Evolutionary conservation across 2,797 vertebrate species (phyloP).

Genomic region (Pitangus sulphuratus): DNA sequence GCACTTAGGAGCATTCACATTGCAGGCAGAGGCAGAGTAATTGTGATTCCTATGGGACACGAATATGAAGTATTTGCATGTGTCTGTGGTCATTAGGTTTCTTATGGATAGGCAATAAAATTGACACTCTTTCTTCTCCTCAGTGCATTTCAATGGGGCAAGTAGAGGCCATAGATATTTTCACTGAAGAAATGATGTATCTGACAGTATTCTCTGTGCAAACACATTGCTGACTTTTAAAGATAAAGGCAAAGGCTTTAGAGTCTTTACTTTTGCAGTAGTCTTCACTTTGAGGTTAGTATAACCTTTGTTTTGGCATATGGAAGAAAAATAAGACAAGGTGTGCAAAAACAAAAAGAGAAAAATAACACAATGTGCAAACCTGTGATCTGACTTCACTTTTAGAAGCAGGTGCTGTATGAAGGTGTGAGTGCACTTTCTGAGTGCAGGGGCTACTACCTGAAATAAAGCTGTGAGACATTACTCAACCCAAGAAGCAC

Average conservation of each 20-base stretch:
- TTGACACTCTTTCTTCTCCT: neutral
- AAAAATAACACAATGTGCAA: neutral
- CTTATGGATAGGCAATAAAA: neutral
- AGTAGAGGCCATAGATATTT: neutral
- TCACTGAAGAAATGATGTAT: neutral
- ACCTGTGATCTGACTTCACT: neutral
- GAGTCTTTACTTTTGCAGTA: neutral
- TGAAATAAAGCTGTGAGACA: neutral
- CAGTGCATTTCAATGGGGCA: neutral
- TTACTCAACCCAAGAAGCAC: neutral
- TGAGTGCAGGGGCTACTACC: neutral
- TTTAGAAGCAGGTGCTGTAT: neutral
- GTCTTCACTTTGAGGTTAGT: neutral
- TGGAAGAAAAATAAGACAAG: neutral
- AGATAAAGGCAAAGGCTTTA: neutral
- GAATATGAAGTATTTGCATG: neutral
- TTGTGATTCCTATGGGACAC: neutral
- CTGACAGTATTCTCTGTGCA: neutral
- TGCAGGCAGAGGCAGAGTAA: neutral
- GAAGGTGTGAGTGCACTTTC: neutral
- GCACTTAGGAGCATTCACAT: fast-evolving
- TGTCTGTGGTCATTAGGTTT: neutral
- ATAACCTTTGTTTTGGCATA: neutral
- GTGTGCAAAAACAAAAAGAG: neutral
- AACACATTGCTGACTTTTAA: neutral